Evolutionary conservation across 2,113 vertebrate genomes (phyloP), one percentile per base, ranked within the genome.

Genomic region (Serilophus lunatus): DNA sequence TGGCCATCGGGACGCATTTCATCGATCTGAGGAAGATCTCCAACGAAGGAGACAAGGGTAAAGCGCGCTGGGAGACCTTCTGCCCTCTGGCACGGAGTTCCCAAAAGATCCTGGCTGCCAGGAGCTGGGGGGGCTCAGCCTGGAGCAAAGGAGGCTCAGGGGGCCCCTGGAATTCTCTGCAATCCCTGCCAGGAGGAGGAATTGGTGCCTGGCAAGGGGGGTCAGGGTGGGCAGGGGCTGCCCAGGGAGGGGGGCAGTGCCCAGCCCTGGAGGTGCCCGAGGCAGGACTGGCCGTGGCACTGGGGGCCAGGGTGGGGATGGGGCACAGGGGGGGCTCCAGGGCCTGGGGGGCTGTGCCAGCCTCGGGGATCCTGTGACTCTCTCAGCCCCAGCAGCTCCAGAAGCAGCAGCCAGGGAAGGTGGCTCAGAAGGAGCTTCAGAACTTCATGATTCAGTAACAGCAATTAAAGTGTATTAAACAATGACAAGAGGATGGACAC

Each of bases 301-400:
- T 57, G 0, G 61, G 82, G 61, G 45, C 77, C 28, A 69, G 2
- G 74, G 28, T 38, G 84, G 64, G 38, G 1, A 60, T 10, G n/a
- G 0, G 54, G 7, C 28, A 61, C 56, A 61, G 54, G 0, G 0
- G 1, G 64, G 18, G 19, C 1, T 79, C 0, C 0, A 2, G 15
- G 74, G 1, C 0, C 49, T 80, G 65, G 42, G 35, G 25, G 0
- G 3, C 4, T 50, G 72, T 36, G 1, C 76, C 76, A 23, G 0
- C 9, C 51, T 36, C 76, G 44, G 40, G 13, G 20, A 23, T 63
- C 38, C 44, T 72, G 42, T 42, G 35, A 8, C 9, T 18, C 51
- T 15, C 33, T 18, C 42, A 33, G 59, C 29, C 1, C 1, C 2
- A 19, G 18, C 0, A 6, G 45, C 13, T 59, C 2, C 63, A 65